Conservation (phyloP, 2,797 vertebrate genomes). For the Mormyrus hasselquistii region DNA sequence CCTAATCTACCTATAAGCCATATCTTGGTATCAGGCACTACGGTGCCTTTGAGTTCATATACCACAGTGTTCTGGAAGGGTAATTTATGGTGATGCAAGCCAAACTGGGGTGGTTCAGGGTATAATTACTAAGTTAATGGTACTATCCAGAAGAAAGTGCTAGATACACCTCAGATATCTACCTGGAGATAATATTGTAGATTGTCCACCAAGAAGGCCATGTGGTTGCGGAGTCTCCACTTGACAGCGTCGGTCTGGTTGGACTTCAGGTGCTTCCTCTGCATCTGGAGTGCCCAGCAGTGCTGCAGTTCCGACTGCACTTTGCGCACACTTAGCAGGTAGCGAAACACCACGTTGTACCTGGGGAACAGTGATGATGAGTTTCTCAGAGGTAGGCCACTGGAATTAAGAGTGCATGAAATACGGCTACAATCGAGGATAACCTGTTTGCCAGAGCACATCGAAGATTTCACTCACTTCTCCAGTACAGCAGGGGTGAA, state of each 20-base stretch:
- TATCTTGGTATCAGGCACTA: not conserved
- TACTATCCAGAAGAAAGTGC: not conserved
- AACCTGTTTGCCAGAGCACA: not conserved
- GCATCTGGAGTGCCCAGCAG: slow-evolving; percentile 98
- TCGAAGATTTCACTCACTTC: slow-evolving; percentile 69
- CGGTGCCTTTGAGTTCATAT: not conserved
- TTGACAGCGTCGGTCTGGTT: slow-evolving; percentile 84
- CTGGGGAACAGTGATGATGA: slow-evolving; percentile 48
- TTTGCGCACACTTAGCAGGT: slow-evolving; percentile 85
- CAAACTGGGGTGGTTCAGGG: not conserved
- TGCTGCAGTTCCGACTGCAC: slow-evolving; percentile 95
- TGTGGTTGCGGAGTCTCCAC: slow-evolving; percentile 92
- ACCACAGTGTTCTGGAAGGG: not conserved
- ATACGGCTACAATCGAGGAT: not conserved
- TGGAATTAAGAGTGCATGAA: not conserved
- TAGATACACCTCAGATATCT: not conserved
- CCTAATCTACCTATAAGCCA: not conserved
- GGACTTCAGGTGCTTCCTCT: slow-evolving; percentile 87
- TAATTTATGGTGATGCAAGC: not conserved
- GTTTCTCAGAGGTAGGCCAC: not conserved
- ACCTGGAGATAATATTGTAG: slow-evolving; percentile 98
- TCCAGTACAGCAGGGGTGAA: slow-evolving; percentile 93
- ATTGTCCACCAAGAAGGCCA: slow-evolving; percentile 96
- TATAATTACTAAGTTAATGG: not conserved
- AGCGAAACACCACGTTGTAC: slow-evolving; percentile 95